Conservation (phyloP, 2,797 vertebrate species). For the Sebastes glaucus region DNA sequence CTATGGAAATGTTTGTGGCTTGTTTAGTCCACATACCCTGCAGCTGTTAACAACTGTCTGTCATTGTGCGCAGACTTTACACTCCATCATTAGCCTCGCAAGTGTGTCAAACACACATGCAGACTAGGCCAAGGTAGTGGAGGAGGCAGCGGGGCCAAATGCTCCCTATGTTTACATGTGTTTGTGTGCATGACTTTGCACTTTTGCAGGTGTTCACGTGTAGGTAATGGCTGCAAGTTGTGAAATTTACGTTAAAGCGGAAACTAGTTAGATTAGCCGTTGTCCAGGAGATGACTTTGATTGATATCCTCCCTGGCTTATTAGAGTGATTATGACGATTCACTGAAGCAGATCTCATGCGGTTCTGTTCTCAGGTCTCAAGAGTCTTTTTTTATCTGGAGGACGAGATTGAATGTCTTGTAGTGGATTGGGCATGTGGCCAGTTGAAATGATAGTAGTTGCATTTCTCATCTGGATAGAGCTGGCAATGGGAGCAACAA, state of each 20-base stretch:
- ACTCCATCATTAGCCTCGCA: slow-evolving; percentile 64
- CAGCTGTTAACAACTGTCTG: slow-evolving; percentile 75
- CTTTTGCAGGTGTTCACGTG: slow-evolving; percentile 60
- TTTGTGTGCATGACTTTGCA: slow-evolving; percentile 27
- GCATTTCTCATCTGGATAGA: slow-evolving; percentile 9
- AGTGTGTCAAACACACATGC: slow-evolving; percentile 50
- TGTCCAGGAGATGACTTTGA: slow-evolving; percentile 30
- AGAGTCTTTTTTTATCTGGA: slow-evolving; percentile 16
- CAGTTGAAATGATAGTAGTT: slow-evolving; percentile 21
- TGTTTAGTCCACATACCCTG: slow-evolving; percentile 56
- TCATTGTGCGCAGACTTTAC: slow-evolving; percentile 55
- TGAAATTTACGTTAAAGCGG: background rate
- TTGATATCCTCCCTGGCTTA: slow-evolving; percentile 31
- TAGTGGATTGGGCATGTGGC: background rate
- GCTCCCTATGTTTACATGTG: slow-evolving; percentile 30
- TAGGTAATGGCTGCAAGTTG: slow-evolving; percentile 15
- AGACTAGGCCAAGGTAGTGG: slow-evolving; percentile 5
- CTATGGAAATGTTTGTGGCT: slow-evolving; percentile 68
- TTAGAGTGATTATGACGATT: slow-evolving; percentile 43
- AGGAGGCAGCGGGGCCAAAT: slow-evolving; percentile 19
- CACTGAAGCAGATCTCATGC: slow-evolving; percentile 20
- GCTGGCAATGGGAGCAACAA: background rate
- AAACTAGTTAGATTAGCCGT: background rate
- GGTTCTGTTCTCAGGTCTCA: slow-evolving; percentile 16
- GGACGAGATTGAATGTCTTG: slow-evolving; percentile 9